A percentile compares a stretch with the other conserved stretches of the same genome.
These are phyloP conservation scores for Heteropelma amictum DNA, from an alignment of 2,888 invertebrate species.

Conservation along the genomic window DNA sequence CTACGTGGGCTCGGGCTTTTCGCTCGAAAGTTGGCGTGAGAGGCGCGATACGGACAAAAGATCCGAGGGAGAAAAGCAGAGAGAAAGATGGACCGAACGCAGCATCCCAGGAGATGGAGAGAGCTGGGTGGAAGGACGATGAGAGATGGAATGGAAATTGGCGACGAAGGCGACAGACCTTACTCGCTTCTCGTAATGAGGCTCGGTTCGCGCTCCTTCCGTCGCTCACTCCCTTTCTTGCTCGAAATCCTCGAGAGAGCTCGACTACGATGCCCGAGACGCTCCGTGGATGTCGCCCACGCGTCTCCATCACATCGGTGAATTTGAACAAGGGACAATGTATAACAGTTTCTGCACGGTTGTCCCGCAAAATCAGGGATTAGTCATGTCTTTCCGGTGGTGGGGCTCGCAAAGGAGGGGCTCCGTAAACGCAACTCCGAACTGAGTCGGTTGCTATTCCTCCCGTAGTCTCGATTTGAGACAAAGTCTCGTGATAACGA, in stretches of 20 bases:
- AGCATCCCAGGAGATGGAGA: constrained; percentile 18
- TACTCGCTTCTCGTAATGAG: constrained; percentile 51
- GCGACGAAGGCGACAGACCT: constrained; percentile 40
- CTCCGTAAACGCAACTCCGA: too few species aligned
- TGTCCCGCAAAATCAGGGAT: constrained; percentile 72
- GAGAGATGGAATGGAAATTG: constrained; percentile 51
- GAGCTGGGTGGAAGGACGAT: constrained; percentile 17
- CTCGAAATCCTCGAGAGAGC: constrained; percentile 21
- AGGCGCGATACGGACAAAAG: constrained; percentile 38
- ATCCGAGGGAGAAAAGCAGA: constrained; percentile 12
- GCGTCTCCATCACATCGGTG: constrained; percentile 52
- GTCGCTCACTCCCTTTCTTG: constrained; percentile 1
- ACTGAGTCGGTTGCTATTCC: too few species aligned
- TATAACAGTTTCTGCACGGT: constrained; percentile 74
- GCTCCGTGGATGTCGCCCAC: constrained; percentile 14
- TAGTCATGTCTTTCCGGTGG: too few species aligned
- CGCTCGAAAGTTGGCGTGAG: constrained; percentile 27
- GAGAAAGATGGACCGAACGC: too few species aligned
- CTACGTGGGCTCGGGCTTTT: constrained; percentile 38
- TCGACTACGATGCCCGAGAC: constrained; percentile 12
- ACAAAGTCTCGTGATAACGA: too few species aligned
- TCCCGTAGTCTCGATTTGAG: too few species aligned
- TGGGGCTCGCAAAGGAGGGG: too few species aligned
- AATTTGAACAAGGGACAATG: constrained; percentile 72
- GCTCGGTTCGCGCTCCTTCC: constrained; percentile 30